Evolutionary conservation across 2,888 invertebrate genomes (phyloP), one percentile per base, ranked within the genome.

Genomic region (Rotaria magnacalcarata): DNA sequence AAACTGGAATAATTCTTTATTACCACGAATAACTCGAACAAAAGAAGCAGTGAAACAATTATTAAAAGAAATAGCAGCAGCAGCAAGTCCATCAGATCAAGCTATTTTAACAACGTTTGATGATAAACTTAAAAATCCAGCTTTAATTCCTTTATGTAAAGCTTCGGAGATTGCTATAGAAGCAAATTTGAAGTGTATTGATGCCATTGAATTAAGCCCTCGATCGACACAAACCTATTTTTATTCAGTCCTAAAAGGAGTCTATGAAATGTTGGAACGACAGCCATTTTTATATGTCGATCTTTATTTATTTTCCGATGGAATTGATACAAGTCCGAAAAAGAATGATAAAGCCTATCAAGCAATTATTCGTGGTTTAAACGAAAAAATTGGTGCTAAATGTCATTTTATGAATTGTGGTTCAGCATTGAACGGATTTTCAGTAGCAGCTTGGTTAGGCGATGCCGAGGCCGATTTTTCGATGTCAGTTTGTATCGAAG

Each of bases 321-420:
- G 67, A 41, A 67, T 67, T 19, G 67, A 67, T 67, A 67, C 67
- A 67, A 67, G 67, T 41, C 19, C 67, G 34, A 67, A 67, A 41
- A 67, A 67, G 4, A 67, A 67, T 67, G 67, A 67, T 67, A 67
- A 67, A 67, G 6, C 67, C 19, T 67, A 67, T 67, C 67, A 67
- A 67, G 67, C 67, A 34, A 67, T 67, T 34, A 67, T 67, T 67
- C 67, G 67, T 67, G 67, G 67, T 27, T 67, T 67, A 34, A 67
- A 67, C 24, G 34, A 67, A 67, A 67, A 34, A 67, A 34, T 67
- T 34, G 67, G 67, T 34, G 67, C 67, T 16, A 67, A 67, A 27
- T 67, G 67, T 67, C 67, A 67, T 41, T 67, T 67, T 41, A 67
- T 67, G 34, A 67, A 67, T 67, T 67, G 67, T 67, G 67, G 67